Base-by-base conservation (phyloP, 2,113 vertebrate genomes). In the Vimba vimba region DNA sequence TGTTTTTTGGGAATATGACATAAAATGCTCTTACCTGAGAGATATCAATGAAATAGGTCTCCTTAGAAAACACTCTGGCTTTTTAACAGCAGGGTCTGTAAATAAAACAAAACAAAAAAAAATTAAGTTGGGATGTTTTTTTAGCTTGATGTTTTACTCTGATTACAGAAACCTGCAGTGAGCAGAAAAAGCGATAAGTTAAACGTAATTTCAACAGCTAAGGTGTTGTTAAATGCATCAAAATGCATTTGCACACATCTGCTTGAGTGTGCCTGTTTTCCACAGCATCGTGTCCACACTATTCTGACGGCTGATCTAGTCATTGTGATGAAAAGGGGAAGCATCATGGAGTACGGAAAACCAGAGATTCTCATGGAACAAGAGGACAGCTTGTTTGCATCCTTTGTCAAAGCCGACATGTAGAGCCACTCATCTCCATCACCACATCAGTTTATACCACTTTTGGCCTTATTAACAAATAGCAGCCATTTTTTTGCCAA, bases 291-390 rank as follows among this genome's bases (percentile, higher is more conserved):
- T 0, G 98, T 99, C 85, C 97, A 99, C 93, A 99, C 98, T 89
- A 99, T 99, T 91, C 95, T 99, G 64, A 99, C 97, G 0, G 97
- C 97, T 13, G 98, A 99, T 87, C 91, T 98, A 89, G 98, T 99
- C 84, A 99, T 99, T 0, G 98, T 99, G 91, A 99, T 99, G 97
- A 98, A 97, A 91, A 87, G 98, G 90, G 98, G 98, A 33, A 97
- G 96, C 91, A 99, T 99, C 89, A 86, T 99, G 89, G 98, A 99
- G 89, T 97, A 97, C 0, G 98, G 97, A 84, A 98, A 95, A 11
- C 98, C 98, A 0, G 96, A 97, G 93, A 96, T 94, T 59, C 96
- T 99, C 0, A 91, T 99, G 89, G 97, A 97, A 88, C 96, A 94
- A 86, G 97, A 98, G 91, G 97, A 97, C 0, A 93, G 98, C 85